Evolutionary conservation across 2,888 invertebrate species (phyloP), one percentile per base, ranked within the genome.

Genomic region (Andrena dorsata): DNA sequence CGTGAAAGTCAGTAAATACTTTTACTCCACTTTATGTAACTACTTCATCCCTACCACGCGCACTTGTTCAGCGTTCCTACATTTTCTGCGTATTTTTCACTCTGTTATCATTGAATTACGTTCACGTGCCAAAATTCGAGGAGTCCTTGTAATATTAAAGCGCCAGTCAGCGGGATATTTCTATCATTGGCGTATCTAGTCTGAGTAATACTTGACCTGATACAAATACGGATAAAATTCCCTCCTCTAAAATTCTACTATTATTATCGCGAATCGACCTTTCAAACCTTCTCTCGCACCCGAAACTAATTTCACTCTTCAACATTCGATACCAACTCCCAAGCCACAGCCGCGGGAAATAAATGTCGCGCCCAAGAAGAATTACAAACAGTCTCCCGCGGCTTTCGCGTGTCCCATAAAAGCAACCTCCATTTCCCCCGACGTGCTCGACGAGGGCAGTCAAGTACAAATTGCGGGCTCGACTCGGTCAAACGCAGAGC

Each of bases 381-480:
- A 53, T 72, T 32, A 6, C 49, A 53, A 56, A 58, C 49, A 65
- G 76, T 56, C 28, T 2, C 10, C 30, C 10, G n/a, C 47, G 23
- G 28, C 68, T 60, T 60, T 10, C 26, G 16, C 47, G 51, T 20
- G n/a, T 30, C 41, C 20, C 58, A 26, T 63, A 53, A 66, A 56
- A 71, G 65, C 41, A 10, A 7, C 32, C 16, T 51, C 20, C 80
- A 60, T 66, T 71, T 79, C 70, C 61, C 60, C 53, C 53, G 72
- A 35, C 51, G 8, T 35, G 47, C 28, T 7, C 61, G 13, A 64
- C 64, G 32, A 26, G 26, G 26, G 64, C 64, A 78, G 79, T 80
- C 80, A 80, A 80, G 80, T 80, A 80, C 72, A 80, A 80, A 80
- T 80, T 80, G 80, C 72, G 60, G 72, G 65, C 13, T 53, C 32